Evolutionary conservation across 2,797 vertebrate genomes (phyloP).

Genomic region (Xyrichtys novacula): DNA sequence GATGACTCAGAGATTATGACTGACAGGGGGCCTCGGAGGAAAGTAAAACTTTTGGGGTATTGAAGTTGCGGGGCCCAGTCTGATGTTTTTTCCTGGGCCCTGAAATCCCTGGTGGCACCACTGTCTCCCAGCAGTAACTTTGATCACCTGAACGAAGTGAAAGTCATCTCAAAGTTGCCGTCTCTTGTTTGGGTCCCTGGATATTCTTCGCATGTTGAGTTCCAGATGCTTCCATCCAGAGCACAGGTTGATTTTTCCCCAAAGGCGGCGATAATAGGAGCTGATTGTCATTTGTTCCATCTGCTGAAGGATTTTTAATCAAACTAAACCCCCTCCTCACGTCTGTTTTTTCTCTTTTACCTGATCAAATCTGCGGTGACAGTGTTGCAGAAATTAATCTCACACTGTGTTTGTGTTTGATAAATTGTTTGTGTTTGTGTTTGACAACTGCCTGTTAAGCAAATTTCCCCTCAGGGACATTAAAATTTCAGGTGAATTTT

Average conservation of each 20-base stretch:
- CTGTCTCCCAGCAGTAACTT: neutral
- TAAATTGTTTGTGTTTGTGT: slow-evolving; percentile 1
- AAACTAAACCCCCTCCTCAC: neutral
- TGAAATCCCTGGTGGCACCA: too few relatives aligned
- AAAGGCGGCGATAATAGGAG: neutral
- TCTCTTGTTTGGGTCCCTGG: neutral
- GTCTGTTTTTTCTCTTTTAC: too few relatives aligned
- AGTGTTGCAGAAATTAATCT: neutral
- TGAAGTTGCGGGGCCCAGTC: too few relatives aligned
- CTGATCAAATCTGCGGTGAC: neutral
- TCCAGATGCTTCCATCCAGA: neutral
- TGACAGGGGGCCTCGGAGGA: too few relatives aligned
- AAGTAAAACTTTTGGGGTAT: too few relatives aligned
- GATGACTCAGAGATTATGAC: too few relatives aligned
- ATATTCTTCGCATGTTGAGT: neutral
- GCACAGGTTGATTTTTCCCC: neutral
- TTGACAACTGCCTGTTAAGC: neutral
- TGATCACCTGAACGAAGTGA: slow-evolving; percentile 9
- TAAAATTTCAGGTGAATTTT: slow-evolving; percentile 24
- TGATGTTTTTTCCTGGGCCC: too few relatives aligned
- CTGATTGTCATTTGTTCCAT: neutral
- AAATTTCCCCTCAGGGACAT: neutral
- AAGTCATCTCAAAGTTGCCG: slow-evolving; percentile 3
- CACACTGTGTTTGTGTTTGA: neutral
- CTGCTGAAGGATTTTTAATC: neutral